phyloP scores from a whole-genome alignment of 2,888 invertebrate genomes.

The Noctua fimbriata region DNA sequence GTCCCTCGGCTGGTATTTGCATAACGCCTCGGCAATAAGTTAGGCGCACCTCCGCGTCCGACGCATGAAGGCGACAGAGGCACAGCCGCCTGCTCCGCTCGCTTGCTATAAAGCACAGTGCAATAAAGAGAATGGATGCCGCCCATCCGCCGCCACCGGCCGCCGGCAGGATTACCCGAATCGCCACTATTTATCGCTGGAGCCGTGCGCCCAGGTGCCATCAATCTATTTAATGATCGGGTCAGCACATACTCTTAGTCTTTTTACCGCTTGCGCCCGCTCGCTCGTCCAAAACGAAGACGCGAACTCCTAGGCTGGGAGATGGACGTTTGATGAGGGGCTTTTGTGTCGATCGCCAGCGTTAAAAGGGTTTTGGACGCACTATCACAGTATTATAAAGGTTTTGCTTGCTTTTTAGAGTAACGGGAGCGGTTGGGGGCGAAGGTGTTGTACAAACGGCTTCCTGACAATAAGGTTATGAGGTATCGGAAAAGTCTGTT shows the following conservation, averaged over 20 bases:
- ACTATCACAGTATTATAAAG: constrained; percentile 76
- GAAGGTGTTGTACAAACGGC: constrained; percentile 39
- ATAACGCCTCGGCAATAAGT: constrained; percentile 81
- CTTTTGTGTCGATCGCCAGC: constrained; percentile 86
- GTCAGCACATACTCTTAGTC: constrained; percentile 89
- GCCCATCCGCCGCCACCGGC: constrained; percentile 85
- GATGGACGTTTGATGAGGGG: constrained; percentile 90
- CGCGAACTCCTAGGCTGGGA: constrained; percentile 77
- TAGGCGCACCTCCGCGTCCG: constrained; percentile 82
- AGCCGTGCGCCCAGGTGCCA: constrained; percentile 90
- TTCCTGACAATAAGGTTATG: constrained; percentile 25
- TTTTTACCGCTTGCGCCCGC: constrained; percentile 84
- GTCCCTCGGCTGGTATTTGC: constrained; percentile 71
- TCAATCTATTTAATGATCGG: constrained; percentile 91
- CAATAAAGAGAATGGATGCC: constrained; percentile 91
- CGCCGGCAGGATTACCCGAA: constrained; percentile 89
- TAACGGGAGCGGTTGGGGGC: constrained; percentile 33
- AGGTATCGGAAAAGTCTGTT: constrained; percentile 2
- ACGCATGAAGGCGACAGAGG: constrained; percentile 85
- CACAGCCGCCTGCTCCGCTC: constrained; percentile 59
- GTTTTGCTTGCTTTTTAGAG: constrained; percentile 68
- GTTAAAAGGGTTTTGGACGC: constrained; percentile 86
- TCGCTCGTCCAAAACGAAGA: constrained; percentile 83
- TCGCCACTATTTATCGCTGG: constrained; percentile 90
- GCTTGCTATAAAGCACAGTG: constrained; percentile 89